Base-by-base conservation (phyloP, 2,797 vertebrate species). In the Cetoscarus ocellatus region DNA sequence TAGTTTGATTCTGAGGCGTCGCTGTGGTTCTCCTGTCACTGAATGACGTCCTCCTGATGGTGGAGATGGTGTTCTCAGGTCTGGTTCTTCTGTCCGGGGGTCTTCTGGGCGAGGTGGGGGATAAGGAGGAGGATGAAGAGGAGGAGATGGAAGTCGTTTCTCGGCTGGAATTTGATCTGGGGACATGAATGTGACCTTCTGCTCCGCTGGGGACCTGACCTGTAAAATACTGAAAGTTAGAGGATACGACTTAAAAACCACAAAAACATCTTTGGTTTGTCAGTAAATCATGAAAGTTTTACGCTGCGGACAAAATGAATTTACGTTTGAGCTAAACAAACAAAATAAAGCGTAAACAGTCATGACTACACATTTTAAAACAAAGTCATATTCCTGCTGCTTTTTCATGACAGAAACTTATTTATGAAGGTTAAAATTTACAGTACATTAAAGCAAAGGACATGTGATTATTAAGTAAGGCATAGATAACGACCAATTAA, bases 181-280 rank as follows among this genome's bases (percentile, higher is more conserved):
- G 74, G 66, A 78, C 34, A 10, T 77, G 77, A 70, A 62, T 13
- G 15, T 67, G 56, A 63, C 47, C 67, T 0, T 87, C 80, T 18
- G 57, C 71, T 80, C 81, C 73, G 1, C 52, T 65, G 48, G 59
- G 17, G 47, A 51, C 59, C 76, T 87, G 84, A 83, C 87, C 94
- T 95, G 91, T 48, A 91, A 92, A 85, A 92, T 42, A 91, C 81
- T 85, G 85, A 73, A 73, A 84, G 92, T 94, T 90, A 93, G 87
- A 92, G 75, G 82, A 88, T 43, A 80, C 27, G 84, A 70, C 82
- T 88, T 89, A 70, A 89, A 85, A 61, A 49, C 69, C 13, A 79
- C 83, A 18, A 67, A 63, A 61, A 14, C 27, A 34, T 12, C n/a
- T 48, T 10, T 48, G n/a, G n/a, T n/a, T 8, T 47, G 7, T n/a